Conservation (phyloP, 2,113 vertebrate genomes). For the Falcunculus frontatus region DNA sequence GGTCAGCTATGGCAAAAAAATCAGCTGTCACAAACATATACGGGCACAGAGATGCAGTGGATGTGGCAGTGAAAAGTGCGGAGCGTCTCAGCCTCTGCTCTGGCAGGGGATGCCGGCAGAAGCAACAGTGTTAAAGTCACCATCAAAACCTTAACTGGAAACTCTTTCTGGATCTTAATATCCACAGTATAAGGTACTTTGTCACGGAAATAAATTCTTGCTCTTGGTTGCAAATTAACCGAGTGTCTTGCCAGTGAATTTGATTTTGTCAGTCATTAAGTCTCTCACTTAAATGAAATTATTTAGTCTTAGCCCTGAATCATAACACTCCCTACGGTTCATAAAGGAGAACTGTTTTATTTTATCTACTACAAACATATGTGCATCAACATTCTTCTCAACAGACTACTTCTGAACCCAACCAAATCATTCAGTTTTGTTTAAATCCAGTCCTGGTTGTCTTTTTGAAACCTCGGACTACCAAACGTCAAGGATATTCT, state of each 20-base stretch:
- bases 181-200: background rate
- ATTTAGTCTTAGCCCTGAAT: background rate
- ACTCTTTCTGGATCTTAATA: background rate
- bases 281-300: background rate
- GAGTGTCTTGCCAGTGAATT: background rate
- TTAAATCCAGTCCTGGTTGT: background rate
- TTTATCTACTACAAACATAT: constrained; percentile 34
- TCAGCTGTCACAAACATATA: background rate
- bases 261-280: constrained; percentile 12
- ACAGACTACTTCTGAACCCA: constrained; percentile 6
- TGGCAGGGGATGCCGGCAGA: background rate
- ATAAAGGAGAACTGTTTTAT: constrained; percentile 7
- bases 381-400: constrained; percentile 16
- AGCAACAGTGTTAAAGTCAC: background rate
- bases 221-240: constrained; percentile 31
- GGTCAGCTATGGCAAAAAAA: background rate
- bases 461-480: background rate
- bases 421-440: background rate
- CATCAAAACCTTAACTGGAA: background rate
- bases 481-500: background rate
- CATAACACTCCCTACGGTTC: background rate
- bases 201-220: constrained; percentile 14
- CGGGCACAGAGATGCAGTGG: accelerated
- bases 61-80: accelerated
- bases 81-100: background rate